Evolutionary conservation across 2,888 invertebrate genomes (phyloP).

Genomic region (Bembecia ichneumoniformis): DNA sequence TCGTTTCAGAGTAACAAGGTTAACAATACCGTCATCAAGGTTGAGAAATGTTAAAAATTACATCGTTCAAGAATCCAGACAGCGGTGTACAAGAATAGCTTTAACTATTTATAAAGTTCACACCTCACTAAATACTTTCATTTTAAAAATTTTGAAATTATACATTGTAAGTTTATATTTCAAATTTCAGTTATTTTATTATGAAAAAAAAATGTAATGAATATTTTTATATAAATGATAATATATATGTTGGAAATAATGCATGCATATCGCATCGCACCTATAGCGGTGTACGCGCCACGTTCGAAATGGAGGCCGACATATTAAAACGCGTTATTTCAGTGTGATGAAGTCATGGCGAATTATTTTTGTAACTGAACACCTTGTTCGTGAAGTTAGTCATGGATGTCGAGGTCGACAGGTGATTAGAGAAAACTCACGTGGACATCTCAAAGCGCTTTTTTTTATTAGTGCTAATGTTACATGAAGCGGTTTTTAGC

Average conservation of each 20-base stretch:
- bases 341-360: conserved; percentile 56
- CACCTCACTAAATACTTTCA: neutral
- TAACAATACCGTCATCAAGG: conserved; percentile 66
- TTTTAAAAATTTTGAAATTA: too few relatives aligned
- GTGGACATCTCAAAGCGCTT: conserved; percentile 34
- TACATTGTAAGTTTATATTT: too few relatives aligned
- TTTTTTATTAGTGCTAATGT: conserved; percentile 58
- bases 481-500: conserved; percentile 47
- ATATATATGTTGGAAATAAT: neutral
- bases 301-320: neutral
- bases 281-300: neutral
- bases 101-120: conserved; percentile 21
- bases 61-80: conserved; percentile 39
- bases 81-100: conserved; percentile 36
- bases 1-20: conserved; percentile 54
- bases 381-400: conserved; percentile 56
- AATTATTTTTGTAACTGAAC: conserved; percentile 60
- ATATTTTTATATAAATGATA: neutral
- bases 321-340: conserved; percentile 45
- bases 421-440: conserved; percentile 48
- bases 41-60: conserved; percentile 28
- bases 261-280: neutral
- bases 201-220: neutral
- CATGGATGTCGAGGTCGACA: conserved; percentile 47
- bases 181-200: too few relatives aligned